Base-by-base conservation (phyloP, 2,113 vertebrate genomes). In the Petrocephalus microphthalmus region DNA sequence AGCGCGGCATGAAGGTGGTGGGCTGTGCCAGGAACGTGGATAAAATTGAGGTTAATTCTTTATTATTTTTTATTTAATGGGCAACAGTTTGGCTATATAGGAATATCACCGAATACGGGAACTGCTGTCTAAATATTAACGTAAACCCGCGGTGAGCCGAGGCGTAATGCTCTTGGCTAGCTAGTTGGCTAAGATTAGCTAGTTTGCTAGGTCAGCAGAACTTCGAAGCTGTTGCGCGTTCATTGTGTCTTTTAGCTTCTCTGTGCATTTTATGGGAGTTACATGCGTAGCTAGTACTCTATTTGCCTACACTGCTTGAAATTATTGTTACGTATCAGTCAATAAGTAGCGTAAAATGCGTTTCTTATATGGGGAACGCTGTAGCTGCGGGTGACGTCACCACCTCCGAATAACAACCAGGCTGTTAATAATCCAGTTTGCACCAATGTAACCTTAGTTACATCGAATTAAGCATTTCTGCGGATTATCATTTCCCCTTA, bases 21-120 rank as follows among this genome's bases (percentile, higher is more conserved):
- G 97, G 96, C 53, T 97, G 97, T 52, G 96, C 96, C n/a, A 94
- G 97, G 89, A 95, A 94, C 85, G 94, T 97, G 54, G 93, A 95
- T 19, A 97, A 96, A 91, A 95, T 97, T 81, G 94, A 97, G 96
- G 97, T 97, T 91, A 88, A 89, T 51, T 64, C 33, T 86, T 10
- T 3, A 3, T 42, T 2, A 7, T 84, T 84, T 42, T 82, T 25
- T 17, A 54, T 19, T 5, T 4, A 11, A 15, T 17, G 22, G 20
- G n/a, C 7, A 84, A 52, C 83, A 57, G 7, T 8, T 86, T 19
- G 33, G 7, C 52, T 22, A 25, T 67, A 67, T 67, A 67, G 60
- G 8, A 67, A n/a, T 45, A 81, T 5, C 74, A 81, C 37, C 42
- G 13, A 81, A 81, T 15, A 81, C 19, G n/a, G 10, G 60, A 13